These are phyloP conservation scores for Bothrops alternatus DNA, from an alignment of 2,797 vertebrate genomes.

Conservation along the genomic window DNA sequence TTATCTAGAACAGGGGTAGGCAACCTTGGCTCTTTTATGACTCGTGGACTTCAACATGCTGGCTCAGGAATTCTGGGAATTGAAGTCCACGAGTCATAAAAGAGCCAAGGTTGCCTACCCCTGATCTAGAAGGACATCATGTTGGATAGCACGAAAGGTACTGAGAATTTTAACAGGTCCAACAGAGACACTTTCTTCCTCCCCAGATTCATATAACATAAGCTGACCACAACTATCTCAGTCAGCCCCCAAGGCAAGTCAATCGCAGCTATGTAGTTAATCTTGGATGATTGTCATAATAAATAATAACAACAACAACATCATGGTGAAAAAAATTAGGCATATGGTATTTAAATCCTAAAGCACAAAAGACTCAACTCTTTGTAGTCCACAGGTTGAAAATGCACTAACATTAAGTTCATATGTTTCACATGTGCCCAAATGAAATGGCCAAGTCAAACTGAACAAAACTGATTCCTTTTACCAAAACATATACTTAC, in stretches of 20 bases:
- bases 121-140: not conserved
- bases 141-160: not conserved
- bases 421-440: not conserved
- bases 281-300: not conserved
- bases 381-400: not conserved
- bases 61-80: too few species aligned
- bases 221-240: not conserved
- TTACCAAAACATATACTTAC: not conserved
- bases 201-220: not conserved
- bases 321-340: not conserved
- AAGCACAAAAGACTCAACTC: not conserved
- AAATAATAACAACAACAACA: not conserved
- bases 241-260: not conserved
- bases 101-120: too few species aligned
- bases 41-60: too few species aligned
- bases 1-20: not conserved
- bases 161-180: not conserved
- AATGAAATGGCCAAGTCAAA: not conserved
- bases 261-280: not conserved
- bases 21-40: too few species aligned
- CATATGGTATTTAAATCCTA: not conserved
- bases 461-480: not conserved
- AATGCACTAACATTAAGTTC: not conserved
- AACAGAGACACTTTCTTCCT: not conserved
- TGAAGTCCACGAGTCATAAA: too few species aligned